Conservation (phyloP, 2,797 vertebrate genomes). For the Huso huso region DNA sequence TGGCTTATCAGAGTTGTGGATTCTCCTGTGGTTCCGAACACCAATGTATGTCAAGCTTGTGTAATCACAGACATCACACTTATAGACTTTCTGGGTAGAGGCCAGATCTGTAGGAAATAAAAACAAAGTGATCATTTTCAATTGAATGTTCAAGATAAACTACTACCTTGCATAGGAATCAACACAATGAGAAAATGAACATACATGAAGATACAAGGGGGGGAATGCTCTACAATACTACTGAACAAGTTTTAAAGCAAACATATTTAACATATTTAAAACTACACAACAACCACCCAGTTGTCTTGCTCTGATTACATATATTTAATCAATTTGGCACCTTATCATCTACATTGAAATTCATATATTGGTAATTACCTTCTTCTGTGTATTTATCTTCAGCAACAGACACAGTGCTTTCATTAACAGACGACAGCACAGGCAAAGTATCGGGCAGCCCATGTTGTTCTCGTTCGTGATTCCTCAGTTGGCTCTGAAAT, state of each 20-base stretch:
- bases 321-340: too few relatives aligned
- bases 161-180: too few relatives aligned
- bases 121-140: constrained; percentile 4
- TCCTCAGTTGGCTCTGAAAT: constrained; percentile 82
- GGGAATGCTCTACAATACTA: too few relatives aligned
- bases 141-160: too few relatives aligned
- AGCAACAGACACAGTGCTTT: constrained; percentile 34
- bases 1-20: constrained; percentile 90
- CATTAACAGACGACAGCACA: constrained; percentile 47
- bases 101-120: constrained; percentile 42
- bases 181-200: too few relatives aligned
- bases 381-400: constrained; percentile 52
- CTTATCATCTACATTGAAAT: too few relatives aligned
- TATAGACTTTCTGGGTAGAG: constrained; percentile 71
- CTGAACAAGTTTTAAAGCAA: too few relatives aligned
- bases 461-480: constrained; percentile 81
- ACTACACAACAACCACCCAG: too few relatives aligned
- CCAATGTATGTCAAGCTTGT: constrained; percentile 89
- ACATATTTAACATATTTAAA: too few relatives aligned
- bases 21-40: constrained; percentile 86
- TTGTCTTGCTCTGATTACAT: too few relatives aligned
- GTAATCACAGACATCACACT: constrained; percentile 89
- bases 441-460: constrained; percentile 52
- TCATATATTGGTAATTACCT: constrained; percentile 49
- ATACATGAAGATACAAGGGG: too few relatives aligned